phyloP scores from a whole-genome alignment of 2,797 vertebrate genomes.

The Chiroxiphia lanceolata region DNA sequence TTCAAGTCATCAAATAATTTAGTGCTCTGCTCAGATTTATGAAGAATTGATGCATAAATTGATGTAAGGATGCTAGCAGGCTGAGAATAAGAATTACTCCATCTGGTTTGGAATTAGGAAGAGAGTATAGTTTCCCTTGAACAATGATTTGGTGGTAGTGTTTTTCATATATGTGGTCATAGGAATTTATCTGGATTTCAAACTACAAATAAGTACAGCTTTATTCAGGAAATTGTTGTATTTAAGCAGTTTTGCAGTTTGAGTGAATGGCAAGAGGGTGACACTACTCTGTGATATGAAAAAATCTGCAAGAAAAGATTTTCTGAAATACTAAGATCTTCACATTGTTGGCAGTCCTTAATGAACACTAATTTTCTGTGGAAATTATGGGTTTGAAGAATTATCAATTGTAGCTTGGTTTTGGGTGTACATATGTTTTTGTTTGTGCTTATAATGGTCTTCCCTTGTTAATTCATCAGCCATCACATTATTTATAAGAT shows the following conservation, averaged over 20 bases:
- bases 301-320: neutral
- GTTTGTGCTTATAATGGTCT: neutral
- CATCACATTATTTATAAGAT: no score
- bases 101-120: neutral
- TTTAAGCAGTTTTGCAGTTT: neutral
- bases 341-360: neutral
- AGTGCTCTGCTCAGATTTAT: neutral
- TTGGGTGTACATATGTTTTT: neutral
- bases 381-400: neutral
- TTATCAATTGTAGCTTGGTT: neutral
- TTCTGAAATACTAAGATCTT: neutral
- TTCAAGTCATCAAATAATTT: neutral
- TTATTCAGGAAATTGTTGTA: neutral
- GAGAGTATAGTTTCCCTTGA: neutral
- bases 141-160: neutral
- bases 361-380: neutral
- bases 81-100: neutral
- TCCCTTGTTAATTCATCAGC: neutral
- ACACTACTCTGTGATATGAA: neutral
- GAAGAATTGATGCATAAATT: neutral
- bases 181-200: neutral
- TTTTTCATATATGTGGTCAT: neutral
- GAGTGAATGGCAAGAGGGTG: neutral
- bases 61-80: neutral
- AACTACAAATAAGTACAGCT: neutral